Evolutionary conservation across 2,797 vertebrate species (phyloP), one percentile per base, ranked within the genome.

Genomic region (Phaenicophaeus curvirostris): DNA sequence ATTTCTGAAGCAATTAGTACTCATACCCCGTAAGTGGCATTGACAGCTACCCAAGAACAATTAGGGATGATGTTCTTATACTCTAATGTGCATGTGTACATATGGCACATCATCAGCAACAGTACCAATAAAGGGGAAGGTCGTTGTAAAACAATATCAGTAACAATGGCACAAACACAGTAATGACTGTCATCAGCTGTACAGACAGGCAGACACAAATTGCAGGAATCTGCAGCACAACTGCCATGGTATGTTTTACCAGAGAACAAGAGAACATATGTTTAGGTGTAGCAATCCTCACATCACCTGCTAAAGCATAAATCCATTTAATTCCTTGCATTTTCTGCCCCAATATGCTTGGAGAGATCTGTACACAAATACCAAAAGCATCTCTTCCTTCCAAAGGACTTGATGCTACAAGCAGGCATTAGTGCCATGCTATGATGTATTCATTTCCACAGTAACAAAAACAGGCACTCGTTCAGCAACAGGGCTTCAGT

Each of bases 1-100:
- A 71, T 89, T 94, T 84, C 89, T 90, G 77, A 76, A 93, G 67
- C 65, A 88, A 93, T 96, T 88, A 92, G 91, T 57, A 92, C 80
- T 91, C 92, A 71, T n/a, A 85, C 48, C 59, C 76, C 4, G 9
- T 50, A 96, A 89, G 84, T 59, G 66, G 91, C 85, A 85, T 67
- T 78, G 91, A 95, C 91, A 94, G 87, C 91, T 85, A 94, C 87
- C 85, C 91, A 93, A 75, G 89, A 84, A 94, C 95, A 93, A 93
- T 91, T 76, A 92, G 82, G 44, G 79, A 86, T 61, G 59, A 90
- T 89, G 90, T 82, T 96, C 91, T 88, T 72, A 91, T 8, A 76
- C 89, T 81, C 62, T 93, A 90, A 94, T 75, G 74, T 95, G 89
- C 85, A 69, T 61, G 66, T 58, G 85, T 96, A 90, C 95, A 95